These are phyloP conservation scores for Clarias batrachus DNA, from an alignment of 2,113 vertebrate genomes.

Conservation along the genomic window DNA sequence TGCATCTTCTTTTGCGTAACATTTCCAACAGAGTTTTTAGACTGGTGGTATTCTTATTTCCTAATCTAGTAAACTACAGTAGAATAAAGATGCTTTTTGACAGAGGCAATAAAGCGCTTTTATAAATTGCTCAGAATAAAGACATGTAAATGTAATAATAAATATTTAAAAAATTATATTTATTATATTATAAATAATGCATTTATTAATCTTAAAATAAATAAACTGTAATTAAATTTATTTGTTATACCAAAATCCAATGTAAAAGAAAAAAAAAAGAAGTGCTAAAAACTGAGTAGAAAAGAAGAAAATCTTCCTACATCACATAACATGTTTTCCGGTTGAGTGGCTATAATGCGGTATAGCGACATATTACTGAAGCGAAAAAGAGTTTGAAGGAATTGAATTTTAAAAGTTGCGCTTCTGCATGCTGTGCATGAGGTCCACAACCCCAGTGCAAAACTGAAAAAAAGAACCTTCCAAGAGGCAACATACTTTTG, in stretches of 20 bases:
- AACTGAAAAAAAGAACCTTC: constrained; percentile 8
- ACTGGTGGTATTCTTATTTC: neutral
- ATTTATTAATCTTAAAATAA: too few relatives aligned
- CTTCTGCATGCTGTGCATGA: neutral
- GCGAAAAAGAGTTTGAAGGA: neutral
- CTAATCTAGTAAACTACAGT: neutral
- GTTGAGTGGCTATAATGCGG: constrained; percentile 32
- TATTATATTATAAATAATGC: too few relatives aligned
- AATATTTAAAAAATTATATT: too few relatives aligned
- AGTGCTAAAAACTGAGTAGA: neutral
- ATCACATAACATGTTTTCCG: constrained; percentile 26
- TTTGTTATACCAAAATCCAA: neutral
- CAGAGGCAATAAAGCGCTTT: neutral
- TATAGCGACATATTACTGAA: neutral
- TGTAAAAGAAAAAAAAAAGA: neutral
- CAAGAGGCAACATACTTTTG: neutral
- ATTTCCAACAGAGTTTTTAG: neutral
- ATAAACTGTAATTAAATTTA: too few relatives aligned
- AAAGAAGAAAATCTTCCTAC: neutral
- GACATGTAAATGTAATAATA: neutral
- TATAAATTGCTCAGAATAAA: neutral
- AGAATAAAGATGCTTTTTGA: neutral
- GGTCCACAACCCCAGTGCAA: neutral
- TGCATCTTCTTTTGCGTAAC: neutral
- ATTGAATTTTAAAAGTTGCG: constrained; percentile 33